These are phyloP conservation scores for Danio tinwini DNA, from an alignment of 2,797 vertebrate species.

Conservation along the genomic window DNA sequence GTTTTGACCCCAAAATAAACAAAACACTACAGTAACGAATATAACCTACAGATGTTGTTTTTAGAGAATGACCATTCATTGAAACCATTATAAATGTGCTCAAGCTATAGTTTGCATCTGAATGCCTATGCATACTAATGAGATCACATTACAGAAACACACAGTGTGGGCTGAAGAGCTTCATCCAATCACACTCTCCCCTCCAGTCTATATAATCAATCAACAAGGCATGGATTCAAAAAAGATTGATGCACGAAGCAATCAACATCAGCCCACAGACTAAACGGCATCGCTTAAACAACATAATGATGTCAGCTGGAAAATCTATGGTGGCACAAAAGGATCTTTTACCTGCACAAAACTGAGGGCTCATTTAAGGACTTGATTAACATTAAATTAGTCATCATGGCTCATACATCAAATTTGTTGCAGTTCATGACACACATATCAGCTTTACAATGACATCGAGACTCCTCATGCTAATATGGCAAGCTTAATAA, in stretches of 20 bases:
- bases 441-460: too few species aligned
- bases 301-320: constrained; percentile 20
- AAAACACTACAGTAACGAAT: not conserved
- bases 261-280: constrained; percentile 22
- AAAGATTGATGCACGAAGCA: constrained; percentile 37
- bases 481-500: too few species aligned
- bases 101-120: constrained; percentile 1
- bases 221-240: constrained; percentile 2
- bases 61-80: not conserved
- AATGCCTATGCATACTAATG: constrained; percentile 9
- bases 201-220: constrained; percentile 20
- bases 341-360: constrained; percentile 13
- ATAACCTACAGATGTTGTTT: not conserved
- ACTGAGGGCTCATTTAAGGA: constrained; percentile 35
- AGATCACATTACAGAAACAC: not conserved
- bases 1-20: not conserved
- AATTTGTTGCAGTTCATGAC: too few species aligned
- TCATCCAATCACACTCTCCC: constrained; percentile 1
- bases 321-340: constrained; percentile 28
- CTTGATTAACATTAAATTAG: constrained; percentile 24
- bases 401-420: too few species aligned
- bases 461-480: too few species aligned
- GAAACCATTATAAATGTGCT: not conserved
- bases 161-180: constrained; percentile 16
- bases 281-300: not conserved